phyloP scores from a whole-genome alignment of 1,140 invertebrate species.

The Aphaenogaster floridana region DNA sequence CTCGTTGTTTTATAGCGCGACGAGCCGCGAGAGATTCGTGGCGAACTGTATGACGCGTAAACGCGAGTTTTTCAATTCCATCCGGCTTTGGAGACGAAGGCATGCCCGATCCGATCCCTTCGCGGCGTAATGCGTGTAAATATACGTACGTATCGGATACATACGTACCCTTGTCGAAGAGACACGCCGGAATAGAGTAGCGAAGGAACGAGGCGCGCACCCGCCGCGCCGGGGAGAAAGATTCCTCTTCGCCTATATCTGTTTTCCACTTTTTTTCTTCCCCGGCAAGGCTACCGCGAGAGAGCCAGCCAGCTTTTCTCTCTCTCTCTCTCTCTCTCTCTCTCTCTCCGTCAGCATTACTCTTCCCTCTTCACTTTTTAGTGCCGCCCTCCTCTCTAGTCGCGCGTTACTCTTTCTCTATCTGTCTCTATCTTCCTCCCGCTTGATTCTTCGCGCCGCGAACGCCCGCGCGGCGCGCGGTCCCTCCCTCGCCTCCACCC shows the following conservation, averaged over 20 bases:
- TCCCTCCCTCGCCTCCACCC: conserved; percentile 37
- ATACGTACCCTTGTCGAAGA: conserved; percentile 55
- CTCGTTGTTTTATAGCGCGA: conserved; percentile 2
- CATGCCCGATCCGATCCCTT: conserved; percentile 67
- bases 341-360: conserved; percentile 61
- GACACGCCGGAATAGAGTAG: conserved; percentile 20
- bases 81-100: conserved; percentile 66
- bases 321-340: conserved; percentile 42
- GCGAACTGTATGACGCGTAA: conserved; percentile 1
- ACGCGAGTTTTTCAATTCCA: conserved; percentile 67
- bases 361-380: conserved; percentile 68
- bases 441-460: conserved; percentile 43
- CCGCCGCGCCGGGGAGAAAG: conserved; percentile 44
- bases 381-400: conserved; percentile 67
- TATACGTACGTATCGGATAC: conserved; percentile 58
- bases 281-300: conserved; percentile 53
- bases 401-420: conserved; percentile 44
- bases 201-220: conserved; percentile 20
- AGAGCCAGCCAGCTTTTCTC: conserved; percentile 46
- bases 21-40: neutral
- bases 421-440: conserved; percentile 38
- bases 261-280: conserved; percentile 77
- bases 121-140: conserved; percentile 59
- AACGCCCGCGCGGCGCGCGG: conserved; percentile 8
- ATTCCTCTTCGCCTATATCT: conserved; percentile 78